Conservation (phyloP, 2,113 vertebrate species). For the Hypanus sabinus region DNA sequence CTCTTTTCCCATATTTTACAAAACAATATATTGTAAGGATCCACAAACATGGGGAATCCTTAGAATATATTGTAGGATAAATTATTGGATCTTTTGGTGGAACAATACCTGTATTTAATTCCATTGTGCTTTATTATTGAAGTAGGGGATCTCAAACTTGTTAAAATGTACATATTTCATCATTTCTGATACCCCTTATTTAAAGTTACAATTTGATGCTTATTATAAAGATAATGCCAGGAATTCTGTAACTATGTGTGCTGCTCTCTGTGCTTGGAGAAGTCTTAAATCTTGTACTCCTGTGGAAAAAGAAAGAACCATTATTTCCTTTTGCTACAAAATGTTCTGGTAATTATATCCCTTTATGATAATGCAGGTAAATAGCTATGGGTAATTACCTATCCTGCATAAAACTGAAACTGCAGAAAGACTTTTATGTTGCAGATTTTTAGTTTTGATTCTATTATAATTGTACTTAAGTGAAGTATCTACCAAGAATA, state of each 20-base stretch:
- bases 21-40: no score
- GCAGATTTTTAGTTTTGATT: neutral
- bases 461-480: neutral
- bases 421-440: neutral
- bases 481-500: neutral
- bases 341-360: slow-evolving; percentile 17
- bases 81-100: neutral
- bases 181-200: neutral
- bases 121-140: neutral
- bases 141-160: neutral
- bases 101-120: neutral
- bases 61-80: neutral
- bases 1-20: neutral
- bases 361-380: slow-evolving; percentile 12
- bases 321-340: neutral
- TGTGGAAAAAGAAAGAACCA: neutral
- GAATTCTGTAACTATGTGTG: neutral
- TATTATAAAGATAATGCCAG: neutral
- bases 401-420: neutral
- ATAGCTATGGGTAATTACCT: neutral
- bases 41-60: neutral
- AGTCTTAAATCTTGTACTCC: neutral
- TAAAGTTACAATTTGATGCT: neutral
- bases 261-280: neutral
- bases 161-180: neutral